phyloP scores from a whole-genome alignment of 2,113 vertebrate species.

The Chloroceryle aenea region DNA sequence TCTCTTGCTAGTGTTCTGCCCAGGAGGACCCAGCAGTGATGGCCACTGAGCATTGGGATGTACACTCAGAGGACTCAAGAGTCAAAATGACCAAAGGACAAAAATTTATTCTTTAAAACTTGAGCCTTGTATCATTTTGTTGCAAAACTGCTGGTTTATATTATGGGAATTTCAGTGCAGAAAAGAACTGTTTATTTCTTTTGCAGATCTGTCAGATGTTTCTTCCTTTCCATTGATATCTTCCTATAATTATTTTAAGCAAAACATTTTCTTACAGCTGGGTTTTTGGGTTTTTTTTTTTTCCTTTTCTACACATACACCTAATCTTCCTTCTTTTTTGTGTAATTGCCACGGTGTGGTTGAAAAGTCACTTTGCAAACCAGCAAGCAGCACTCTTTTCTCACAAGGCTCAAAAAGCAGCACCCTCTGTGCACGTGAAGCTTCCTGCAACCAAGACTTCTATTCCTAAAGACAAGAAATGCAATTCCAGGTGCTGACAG shows the following conservation, averaged over 20 bases:
- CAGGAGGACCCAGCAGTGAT: not conserved
- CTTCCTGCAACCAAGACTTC: not conserved
- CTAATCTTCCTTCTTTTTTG: not conserved
- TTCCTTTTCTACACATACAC: not conserved
- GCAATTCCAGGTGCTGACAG: not conserved
- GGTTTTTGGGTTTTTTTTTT: not conserved
- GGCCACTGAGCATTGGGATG: not conserved
- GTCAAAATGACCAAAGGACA: not conserved
- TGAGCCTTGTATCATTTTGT: not conserved
- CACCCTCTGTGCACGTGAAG: not conserved
- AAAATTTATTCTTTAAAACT: not conserved
- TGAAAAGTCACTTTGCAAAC: not conserved
- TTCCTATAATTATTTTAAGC: not conserved
- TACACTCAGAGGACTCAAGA: not conserved
- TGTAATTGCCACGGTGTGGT: not conserved
- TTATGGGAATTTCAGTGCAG: not conserved
- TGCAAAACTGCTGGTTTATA: not conserved
- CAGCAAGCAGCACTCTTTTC: not conserved
- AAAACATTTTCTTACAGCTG: not conserved
- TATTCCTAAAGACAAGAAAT: not conserved
- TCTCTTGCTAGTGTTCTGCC: not conserved
- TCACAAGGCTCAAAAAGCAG: not conserved
- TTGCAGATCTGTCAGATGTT: not conserved
- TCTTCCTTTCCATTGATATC: not conserved
- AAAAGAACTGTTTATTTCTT: not conserved